Evolutionary conservation across 53 echinoderm and acorn worm genomes (phyloP).

Genomic region (Holothuria leucospilota): DNA sequence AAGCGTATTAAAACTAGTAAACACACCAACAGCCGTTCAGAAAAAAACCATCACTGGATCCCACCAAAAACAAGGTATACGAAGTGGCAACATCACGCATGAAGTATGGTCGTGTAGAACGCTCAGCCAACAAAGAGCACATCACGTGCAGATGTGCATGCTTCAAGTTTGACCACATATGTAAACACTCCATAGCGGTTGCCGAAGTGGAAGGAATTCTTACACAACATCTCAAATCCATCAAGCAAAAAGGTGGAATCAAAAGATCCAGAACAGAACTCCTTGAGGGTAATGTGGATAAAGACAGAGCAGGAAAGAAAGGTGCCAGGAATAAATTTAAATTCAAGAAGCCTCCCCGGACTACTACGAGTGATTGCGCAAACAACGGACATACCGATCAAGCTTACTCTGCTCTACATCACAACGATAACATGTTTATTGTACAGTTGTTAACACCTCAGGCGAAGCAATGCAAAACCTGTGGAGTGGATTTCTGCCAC

Average conservation of each 20-base stretch:
- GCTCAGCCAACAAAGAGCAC: constrained; percentile 6
- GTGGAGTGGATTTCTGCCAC: constrained; percentile 19
- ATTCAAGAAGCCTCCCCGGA: background rate
- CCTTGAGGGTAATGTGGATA: background rate
- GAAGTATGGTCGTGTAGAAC: constrained; percentile 3
- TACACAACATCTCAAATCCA: background rate
- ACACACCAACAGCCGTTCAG: constrained; percentile 5
- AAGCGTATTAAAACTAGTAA: background rate
- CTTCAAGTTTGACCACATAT: background rate
- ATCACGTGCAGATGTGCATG: constrained; percentile 19
- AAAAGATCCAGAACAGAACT: background rate
- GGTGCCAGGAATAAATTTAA: background rate
- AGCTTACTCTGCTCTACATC: constrained; percentile 9
- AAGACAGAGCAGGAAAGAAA: constrained; percentile 20
- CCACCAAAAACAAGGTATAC: background rate
- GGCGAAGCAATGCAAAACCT: constrained; percentile 1
- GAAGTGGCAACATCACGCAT: constrained; percentile 4
- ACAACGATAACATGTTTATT: constrained; percentile 21
- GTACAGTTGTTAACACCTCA: background rate
- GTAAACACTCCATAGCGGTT: background rate
- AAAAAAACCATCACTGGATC: background rate
- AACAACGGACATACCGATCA: background rate
- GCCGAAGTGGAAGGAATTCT: background rate
- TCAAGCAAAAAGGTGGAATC: background rate
- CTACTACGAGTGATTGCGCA: background rate